Percentiles rank a stretch among this genome's conserved stretches.
phyloP scores from a whole-genome alignment of 2,888 invertebrate genomes.

The Cataglyphis rosenhaueri region DNA sequence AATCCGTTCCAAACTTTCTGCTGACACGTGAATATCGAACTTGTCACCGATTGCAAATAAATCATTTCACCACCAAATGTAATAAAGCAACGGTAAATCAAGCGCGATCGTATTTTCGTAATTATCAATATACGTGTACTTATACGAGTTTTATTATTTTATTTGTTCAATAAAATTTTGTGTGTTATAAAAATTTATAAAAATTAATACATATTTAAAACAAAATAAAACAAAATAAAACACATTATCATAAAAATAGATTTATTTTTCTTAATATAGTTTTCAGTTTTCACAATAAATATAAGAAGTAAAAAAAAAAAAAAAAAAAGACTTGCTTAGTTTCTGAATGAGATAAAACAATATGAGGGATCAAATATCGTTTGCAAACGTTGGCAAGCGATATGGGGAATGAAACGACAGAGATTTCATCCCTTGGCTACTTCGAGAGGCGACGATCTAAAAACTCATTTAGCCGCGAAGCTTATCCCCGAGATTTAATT shows the following conservation, averaged over 20 bases:
- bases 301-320: neutral
- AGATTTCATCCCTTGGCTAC: conserved; percentile 44
- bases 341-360: conserved; percentile 1
- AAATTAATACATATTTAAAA: neutral
- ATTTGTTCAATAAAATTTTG: neutral
- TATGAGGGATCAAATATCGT: conserved; percentile 7
- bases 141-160: conserved; percentile 8
- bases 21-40: conserved; percentile 67
- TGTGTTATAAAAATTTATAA: neutral
- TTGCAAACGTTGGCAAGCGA: conserved; percentile 8
- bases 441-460: conserved; percentile 46
- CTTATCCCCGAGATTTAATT: conserved; percentile 74
- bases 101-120: neutral
- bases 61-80: conserved; percentile 28
- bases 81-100: neutral
- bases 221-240: too few relatives aligned
- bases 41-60: conserved; percentile 54
- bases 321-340: neutral
- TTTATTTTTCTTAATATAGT: neutral
- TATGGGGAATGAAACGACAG: conserved; percentile 25
- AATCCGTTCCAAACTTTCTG: conserved; percentile 66
- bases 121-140: neutral
- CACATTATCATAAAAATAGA: neutral
- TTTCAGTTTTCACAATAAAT: neutral
- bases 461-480: conserved; percentile 66